Evolutionary conservation across 1,140 invertebrate genomes (phyloP).

Genomic region (Drosophila ercepeae): DNA sequence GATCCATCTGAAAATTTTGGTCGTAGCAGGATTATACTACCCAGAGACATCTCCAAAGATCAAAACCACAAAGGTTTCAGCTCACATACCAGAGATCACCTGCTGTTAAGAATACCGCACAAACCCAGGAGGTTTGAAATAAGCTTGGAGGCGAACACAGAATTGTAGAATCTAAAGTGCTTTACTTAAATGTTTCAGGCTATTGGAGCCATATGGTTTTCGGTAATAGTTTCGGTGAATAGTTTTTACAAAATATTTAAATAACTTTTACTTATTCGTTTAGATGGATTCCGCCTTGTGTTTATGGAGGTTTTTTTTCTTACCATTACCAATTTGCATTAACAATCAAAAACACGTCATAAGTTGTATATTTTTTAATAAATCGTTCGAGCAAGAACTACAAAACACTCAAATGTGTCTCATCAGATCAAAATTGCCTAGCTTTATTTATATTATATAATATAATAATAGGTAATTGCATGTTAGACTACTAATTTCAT

Average conservation of each 20-base stretch:
- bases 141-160: not conserved
- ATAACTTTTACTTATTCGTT: not conserved
- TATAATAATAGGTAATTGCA: conserved; percentile 68
- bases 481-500: conserved; percentile 79
- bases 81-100: not conserved
- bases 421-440: conserved; percentile 69
- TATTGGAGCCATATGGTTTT: not conserved
- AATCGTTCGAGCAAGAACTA: conserved; percentile 60
- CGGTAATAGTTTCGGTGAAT: not conserved
- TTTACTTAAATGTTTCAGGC: no score
- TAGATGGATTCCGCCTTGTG: not conserved
- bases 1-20: not conserved
- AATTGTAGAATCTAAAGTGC: not conserved
- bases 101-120: not conserved
- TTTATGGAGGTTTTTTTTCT: not conserved
- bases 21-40: not conserved
- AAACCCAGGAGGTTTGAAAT: not conserved
- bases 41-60: not conserved
- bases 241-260: not conserved
- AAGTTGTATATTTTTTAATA: conserved; percentile 60
- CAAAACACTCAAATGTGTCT: conserved; percentile 57
- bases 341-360: conserved; percentile 53
- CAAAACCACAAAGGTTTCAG: not conserved
- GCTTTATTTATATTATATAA: conserved; percentile 59
- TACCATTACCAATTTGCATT: not conserved